These are phyloP conservation scores for Coleophora deauratella DNA, from an alignment of 2,888 invertebrate genomes.

Conservation along the genomic window DNA sequence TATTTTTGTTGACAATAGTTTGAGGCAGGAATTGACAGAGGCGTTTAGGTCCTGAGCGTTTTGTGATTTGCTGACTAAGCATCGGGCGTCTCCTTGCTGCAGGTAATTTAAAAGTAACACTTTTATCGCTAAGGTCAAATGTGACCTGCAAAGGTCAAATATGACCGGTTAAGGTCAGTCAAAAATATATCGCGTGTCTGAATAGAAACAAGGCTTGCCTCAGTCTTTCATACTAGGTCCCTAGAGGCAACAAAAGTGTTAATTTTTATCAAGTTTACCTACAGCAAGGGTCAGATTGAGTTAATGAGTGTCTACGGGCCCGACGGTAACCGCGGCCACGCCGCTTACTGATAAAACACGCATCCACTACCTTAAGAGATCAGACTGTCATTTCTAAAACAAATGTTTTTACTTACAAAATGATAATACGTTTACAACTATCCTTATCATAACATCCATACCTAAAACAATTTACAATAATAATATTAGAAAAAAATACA, in stretches of 20 bases:
- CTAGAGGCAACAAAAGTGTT: too few species aligned
- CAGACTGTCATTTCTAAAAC: constrained; percentile 67
- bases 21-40: constrained; percentile 37
- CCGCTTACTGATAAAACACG: constrained; percentile 27
- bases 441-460: constrained; percentile 62
- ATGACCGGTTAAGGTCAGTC: too few species aligned
- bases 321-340: constrained; percentile 32
- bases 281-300: background rate
- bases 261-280: background rate
- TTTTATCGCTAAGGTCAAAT: too few species aligned
- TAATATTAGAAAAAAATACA: constrained; percentile 37
- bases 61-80: constrained; percentile 27
- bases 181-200: too few species aligned
- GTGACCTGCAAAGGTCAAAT: too few species aligned
- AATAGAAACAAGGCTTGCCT: too few species aligned
- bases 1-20: constrained; percentile 38
- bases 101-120: too few species aligned
- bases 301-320: constrained; percentile 20
- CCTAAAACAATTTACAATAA: constrained; percentile 67
- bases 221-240: too few species aligned
- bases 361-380: constrained; percentile 66
- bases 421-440: constrained; percentile 65
- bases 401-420: constrained; percentile 60
- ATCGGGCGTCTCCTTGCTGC: constrained; percentile 19
- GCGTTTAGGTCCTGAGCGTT: constrained; percentile 30